Base-by-base conservation (phyloP, 2,113 vertebrate genomes). In the Eclectus roratus region DNA sequence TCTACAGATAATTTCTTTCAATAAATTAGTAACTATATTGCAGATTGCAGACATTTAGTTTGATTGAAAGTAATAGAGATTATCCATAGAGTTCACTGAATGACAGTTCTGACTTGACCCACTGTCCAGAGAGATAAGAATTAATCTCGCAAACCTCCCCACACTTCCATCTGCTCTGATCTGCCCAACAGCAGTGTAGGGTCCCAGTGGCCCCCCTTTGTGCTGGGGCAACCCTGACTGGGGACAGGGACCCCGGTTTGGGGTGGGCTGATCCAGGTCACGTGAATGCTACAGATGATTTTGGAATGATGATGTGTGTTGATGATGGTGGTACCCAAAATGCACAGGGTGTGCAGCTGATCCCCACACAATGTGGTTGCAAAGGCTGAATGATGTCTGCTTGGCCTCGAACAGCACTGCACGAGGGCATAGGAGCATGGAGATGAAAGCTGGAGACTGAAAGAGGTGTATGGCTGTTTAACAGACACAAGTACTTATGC, bases 41-140 rank as follows among this genome's bases (percentile, higher is more conserved):
- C 96, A 97, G 97, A 97, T 94, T 97, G 97, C 94, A 97, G 97
- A 98, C 97, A 98, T 97, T 98, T 97, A 98, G 97, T 97, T 94
- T 97, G 98, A 98, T 97, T 98, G 98, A 97, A 97, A 97, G 96
- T 97, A 97, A 98, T 98, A 97, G 96, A 96, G 98, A 98, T 98
- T 98, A 98, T 98, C 97, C 71, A 66, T 89, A 95, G 96, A 92
- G 96, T 97, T 96, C 3, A 83, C 91, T 92, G 96, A 97, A 84
- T 80, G 97, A 89, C 72, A 94, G 97, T 97, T 98, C 97, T 97
- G 98, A 98, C 96, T 96, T 98, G 98, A 98, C 97, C 98, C 97
- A 96, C 91, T 97, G 97, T 96, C 98, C 96, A 47, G 95, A 93
- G 97, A 98, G 97, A 98, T 96, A 97, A 97, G 97, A 97, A 97